Evolutionary conservation across 2,888 invertebrate species (phyloP).

Genomic region (Erebia aethiops): DNA sequence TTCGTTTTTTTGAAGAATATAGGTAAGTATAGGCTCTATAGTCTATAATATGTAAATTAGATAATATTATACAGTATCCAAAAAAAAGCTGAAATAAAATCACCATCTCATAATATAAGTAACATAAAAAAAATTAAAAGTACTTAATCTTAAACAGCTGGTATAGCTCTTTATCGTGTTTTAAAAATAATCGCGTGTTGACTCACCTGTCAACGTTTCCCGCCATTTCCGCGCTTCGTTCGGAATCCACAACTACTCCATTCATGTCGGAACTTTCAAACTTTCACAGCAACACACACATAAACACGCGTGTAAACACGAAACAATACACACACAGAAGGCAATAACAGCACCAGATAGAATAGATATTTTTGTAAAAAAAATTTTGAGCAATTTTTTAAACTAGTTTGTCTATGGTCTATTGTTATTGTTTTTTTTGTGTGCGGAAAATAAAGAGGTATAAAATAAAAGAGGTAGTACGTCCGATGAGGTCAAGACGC

Average conservation of each 20-base stretch:
- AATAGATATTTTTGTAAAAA: conserved; percentile 34
- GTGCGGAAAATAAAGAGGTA: conserved; percentile 40
- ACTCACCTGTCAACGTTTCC: conserved; percentile 55
- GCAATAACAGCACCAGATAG: conserved; percentile 43
- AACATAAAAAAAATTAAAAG: too few species aligned
- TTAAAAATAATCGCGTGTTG: neutral
- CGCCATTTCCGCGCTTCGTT: conserved; percentile 53
- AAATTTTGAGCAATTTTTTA: conserved; percentile 25
- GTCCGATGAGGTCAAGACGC: conserved; percentile 51
- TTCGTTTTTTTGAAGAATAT: too few species aligned
- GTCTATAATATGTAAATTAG: too few species aligned
- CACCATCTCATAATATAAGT: too few species aligned
- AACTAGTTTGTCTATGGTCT: conserved; percentile 20
- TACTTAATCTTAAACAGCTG: neutral
- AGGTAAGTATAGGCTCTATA: too few species aligned
- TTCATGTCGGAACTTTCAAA: conserved; percentile 54
- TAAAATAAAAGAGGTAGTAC: conserved; percentile 45
- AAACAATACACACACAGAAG: conserved; percentile 42
- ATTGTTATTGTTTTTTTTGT: conserved; percentile 20
- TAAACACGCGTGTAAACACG: conserved; percentile 41
- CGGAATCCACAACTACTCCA: conserved; percentile 51
- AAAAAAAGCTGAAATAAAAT: too few species aligned
- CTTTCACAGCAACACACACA: conserved; percentile 34
- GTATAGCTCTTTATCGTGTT: neutral
- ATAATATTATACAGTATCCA: too few species aligned